Evolutionary conservation across 2,888 invertebrate genomes (phyloP).

Genomic region (Eutolmus rufibarbis): DNA sequence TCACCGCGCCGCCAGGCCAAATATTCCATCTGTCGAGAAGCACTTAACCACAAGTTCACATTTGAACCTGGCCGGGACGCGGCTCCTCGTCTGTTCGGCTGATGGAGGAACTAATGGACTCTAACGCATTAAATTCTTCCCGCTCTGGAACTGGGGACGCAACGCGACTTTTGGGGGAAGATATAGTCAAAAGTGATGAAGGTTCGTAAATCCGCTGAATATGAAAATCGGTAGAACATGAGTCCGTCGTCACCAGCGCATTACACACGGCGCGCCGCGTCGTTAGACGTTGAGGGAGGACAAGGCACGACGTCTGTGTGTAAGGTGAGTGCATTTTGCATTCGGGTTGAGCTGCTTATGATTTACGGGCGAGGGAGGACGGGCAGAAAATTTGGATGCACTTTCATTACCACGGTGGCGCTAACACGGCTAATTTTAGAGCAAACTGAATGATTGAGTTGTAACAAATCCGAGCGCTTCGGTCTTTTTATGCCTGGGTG

Average conservation of each 20-base stretch:
- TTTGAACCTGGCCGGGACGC: conserved; percentile 26
- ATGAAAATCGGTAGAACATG: conserved; percentile 24
- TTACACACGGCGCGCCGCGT: neutral
- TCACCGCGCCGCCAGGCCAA: conserved; percentile 5
- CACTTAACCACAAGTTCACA: conserved; percentile 39
- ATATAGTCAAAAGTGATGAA: conserved; percentile 32
- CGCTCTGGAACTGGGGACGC: neutral
- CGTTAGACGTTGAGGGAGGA: neutral
- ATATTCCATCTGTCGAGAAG: conserved; percentile 37
- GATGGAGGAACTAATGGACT: conserved; percentile 35
- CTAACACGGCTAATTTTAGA: neutral
- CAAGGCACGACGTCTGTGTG: neutral
- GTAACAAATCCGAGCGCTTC: neutral
- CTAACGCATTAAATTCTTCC: conserved; percentile 32
- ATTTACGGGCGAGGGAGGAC: neutral
- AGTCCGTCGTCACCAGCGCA: neutral
- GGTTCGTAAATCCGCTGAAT: conserved; percentile 21
- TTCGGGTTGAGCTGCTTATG: neutral
- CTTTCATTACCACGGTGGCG: conserved; percentile 20
- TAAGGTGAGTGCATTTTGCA: neutral
- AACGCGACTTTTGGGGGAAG: neutral
- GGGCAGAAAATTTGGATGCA: neutral
- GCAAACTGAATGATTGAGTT: neutral
- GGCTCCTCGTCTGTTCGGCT: conserved; percentile 16
- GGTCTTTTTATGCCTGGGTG: neutral